Evolutionary conservation across 2,888 invertebrate genomes (phyloP), one percentile per base, ranked within the genome.

Genomic region (Penaeus monodon): DNA sequence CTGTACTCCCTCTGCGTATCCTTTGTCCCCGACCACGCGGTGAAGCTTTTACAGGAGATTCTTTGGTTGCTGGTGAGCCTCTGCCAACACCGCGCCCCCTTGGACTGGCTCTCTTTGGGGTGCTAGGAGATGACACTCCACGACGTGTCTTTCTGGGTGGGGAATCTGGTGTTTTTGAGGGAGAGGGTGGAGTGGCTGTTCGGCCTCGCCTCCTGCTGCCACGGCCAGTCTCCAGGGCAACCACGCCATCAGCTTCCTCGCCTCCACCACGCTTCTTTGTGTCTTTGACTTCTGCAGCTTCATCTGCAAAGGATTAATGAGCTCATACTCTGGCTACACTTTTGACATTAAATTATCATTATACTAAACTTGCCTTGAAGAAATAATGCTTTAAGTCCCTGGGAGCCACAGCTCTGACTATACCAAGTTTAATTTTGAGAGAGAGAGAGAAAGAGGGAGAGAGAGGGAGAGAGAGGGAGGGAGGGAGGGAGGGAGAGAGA

Each of bases 1-100:
- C 85, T 65, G 85, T 85, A 57, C 85, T 85, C 63, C 81, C 85
- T 44, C 76, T 78, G 24, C 77, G 79, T 68, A 22, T 85, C 63
- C 81, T 74, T n/a, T 49, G 65, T 24, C 64, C 85, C 22, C 76
- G 73, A 27, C 81, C 76, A 64, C 84, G 49, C 12, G 82, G 82
- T 24, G 82, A 73, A 27, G 73, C 29, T 49, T 49, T 76, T 76
- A 49, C 49, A 29, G 76, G 76, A 76, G 76, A 76, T 24, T 49
- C 24, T 14, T 29, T 82, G 17, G 68, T 24, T 33, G 57, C 57
- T 49, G 84, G 79, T 63, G 79, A 79, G 78, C 68, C 29, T 8
- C 33, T 66, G 27, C 49, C 57, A 27, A 44, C 77, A 7, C 57
- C 49, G 29, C 70, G 44, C 17, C 84, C 79, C 22, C 84, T 78